Evolutionary conservation across 2,888 invertebrate species (phyloP), one percentile per base, ranked within the genome.

Genomic region (Hemistola chrysoprasaria): DNA sequence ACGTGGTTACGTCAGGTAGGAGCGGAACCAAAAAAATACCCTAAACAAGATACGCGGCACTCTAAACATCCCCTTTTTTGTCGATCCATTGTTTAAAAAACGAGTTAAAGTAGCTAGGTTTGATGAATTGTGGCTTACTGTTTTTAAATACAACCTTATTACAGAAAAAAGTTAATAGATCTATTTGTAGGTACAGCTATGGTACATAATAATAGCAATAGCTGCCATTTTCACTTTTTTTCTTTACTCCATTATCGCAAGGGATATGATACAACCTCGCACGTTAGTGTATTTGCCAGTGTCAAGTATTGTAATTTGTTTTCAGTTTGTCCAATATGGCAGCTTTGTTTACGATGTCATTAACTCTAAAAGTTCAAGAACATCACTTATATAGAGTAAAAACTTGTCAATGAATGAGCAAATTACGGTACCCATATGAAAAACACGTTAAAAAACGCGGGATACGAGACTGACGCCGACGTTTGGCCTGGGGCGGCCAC

Each of bases 41-140:
- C 62, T 52, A 71, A 85, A 82, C 83, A 86, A 74, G 64, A 58
- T 65, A 77, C 70, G 66, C 70, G 67, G 54, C 78, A 82, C 82
- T 79, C 81, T 80, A 81, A 86, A 87, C 86, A 87, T 84, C 83
- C 86, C 85, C 69, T 78, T 84, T 82, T 84, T 81, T 80, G 53
- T 53, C 33, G 65, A 65, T 60, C 66, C 68, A 74, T 82, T 85
- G 84, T 86, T 86, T 84, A 77, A 76, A 66, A 71, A 75, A 78
- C 62, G 66, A 76, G 66, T 70, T 73, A 74, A 75, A 71, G 82
- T 80, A 80, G 79, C 79, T 60, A 40, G 48, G 65, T 63, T 58
- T 72, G 68, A 71, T 74, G 61, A 62, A 75, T 75, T 71, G 80
- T 73, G 70, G 74, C 64, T 71, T 72, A 78, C 72, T 62, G 74